These are phyloP conservation scores for Ceratina japonica DNA, from an alignment of 1,140 invertebrate species.

Conservation along the genomic window DNA sequence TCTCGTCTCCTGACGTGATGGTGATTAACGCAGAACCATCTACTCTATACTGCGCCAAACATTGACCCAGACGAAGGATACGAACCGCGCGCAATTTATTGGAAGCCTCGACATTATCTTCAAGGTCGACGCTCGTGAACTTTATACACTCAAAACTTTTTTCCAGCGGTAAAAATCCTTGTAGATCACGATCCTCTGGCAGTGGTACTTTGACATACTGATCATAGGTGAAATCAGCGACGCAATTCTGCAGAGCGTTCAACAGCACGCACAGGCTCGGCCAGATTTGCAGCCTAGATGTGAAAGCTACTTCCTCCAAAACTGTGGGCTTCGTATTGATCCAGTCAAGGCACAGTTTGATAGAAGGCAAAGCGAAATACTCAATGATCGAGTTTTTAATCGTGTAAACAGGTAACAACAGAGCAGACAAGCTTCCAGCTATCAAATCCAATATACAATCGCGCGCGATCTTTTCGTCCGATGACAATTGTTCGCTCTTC, in stretches of 20 bases:
- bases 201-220: slow-evolving; percentile 83
- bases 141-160: slow-evolving; percentile 78
- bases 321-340: slow-evolving; percentile 81
- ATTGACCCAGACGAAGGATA: slow-evolving; percentile 79
- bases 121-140: slow-evolving; percentile 77
- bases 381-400: slow-evolving; percentile 83
- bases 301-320: slow-evolving; percentile 82
- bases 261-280: slow-evolving; percentile 87
- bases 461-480: slow-evolving; percentile 80
- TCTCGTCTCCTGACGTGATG: slow-evolving; percentile 56
- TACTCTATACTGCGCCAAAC: slow-evolving; percentile 76
- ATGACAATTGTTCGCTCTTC: slow-evolving; percentile 77
- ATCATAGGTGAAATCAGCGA: slow-evolving; percentile 77
- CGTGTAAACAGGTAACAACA: slow-evolving; percentile 86
- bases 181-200: slow-evolving; percentile 88
- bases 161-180: slow-evolving; percentile 88
- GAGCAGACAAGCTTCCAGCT: slow-evolving; percentile 84
- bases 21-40: slow-evolving; percentile 73
- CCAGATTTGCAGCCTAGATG: slow-evolving; percentile 87
- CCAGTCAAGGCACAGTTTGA: slow-evolving; percentile 89
- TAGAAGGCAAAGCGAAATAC: slow-evolving; percentile 86
- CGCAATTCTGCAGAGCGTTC: slow-evolving; percentile 82
- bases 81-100: slow-evolving; percentile 76
- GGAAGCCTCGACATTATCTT: slow-evolving; percentile 62
- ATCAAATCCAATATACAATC: slow-evolving; percentile 84